Evolutionary conservation across 2,888 invertebrate species (phyloP).

Genomic region (Pseudococcus viburni): DNA sequence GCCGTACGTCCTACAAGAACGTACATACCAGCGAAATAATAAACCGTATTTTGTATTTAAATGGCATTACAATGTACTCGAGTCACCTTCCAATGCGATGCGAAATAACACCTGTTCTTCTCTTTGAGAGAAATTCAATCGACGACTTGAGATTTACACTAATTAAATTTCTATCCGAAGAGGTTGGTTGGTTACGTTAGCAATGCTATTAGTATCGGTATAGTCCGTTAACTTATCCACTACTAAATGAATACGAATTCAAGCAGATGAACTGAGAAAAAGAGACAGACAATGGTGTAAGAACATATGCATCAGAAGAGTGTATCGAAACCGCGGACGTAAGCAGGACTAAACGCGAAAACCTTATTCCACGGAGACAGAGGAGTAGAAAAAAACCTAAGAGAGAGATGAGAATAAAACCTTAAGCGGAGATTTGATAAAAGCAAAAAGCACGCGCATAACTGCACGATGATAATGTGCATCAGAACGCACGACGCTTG

Average conservation of each 20-base stretch:
- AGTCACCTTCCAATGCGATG: background rate
- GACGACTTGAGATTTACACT: background rate
- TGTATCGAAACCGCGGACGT: background rate
- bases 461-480: constrained; percentile 62
- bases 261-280: background rate
- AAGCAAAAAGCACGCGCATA: constrained; percentile 60
- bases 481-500: constrained; percentile 62
- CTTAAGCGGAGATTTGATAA: constrained; percentile 54
- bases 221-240: too few relatives aligned
- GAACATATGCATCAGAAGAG: background rate
- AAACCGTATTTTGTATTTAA: background rate
- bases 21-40: background rate
- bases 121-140: background rate
- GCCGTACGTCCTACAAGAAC: background rate
- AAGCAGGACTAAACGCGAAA: background rate
- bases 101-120: background rate
- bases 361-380: background rate
- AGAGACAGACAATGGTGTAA: background rate
- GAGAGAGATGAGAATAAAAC: background rate
- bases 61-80: background rate
- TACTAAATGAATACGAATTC: background rate
- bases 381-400: background rate
- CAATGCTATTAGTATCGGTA: too few relatives aligned
- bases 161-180: background rate
- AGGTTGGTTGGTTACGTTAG: background rate